Base-by-base conservation (phyloP, 2,888 invertebrate species). In the Euzetes globulus region DNA sequence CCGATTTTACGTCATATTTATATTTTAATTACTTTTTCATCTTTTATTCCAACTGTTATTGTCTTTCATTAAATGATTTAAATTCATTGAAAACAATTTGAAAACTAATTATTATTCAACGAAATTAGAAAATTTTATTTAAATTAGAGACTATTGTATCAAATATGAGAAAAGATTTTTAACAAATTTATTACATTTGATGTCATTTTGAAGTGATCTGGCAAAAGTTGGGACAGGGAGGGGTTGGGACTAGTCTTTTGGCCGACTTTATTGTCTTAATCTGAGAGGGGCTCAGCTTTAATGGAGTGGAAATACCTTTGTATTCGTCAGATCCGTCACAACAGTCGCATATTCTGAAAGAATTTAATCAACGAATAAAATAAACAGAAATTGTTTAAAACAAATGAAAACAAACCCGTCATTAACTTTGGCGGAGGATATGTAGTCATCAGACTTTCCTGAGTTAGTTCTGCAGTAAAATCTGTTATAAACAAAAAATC, bases 311-410 rank as follows among this genome's bases (percentile, higher is more conserved):
- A 11, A 63, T 1, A 7, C 29, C 5, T 41, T 60, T 60, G 11
- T 33, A n/a, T 82, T 93, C 93, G 83, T 93, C 93, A 65, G 91
- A 90, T n/a, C 92, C 92, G 84, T 93, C 93, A 83, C 92, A 93
- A 80, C 94, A 94, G 83, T 94, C 85, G 80, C 85, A 85, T 68
- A 85, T 82, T 13, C 75, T 72, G 29, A n/a, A 70, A 7, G 7
- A 15, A 27, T 19, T 55, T 27, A 74, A n/a, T 55, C 19, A 33
- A 52, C 4, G 13, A 9, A 7, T 55, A 55, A 25, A 25, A 25
- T 19, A 22, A 22, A 13, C 22, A 13, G 22, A 22, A 25, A 4
- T 22, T 22, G 19, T 52, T 52, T 25, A 22, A 9, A 55, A 22
- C 22, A 19, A 55, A 55, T 55, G n/a, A n/a, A n/a, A 22, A 65